Base-by-base conservation (phyloP, 2,888 invertebrate genomes). In the Steromphala cineraria region DNA sequence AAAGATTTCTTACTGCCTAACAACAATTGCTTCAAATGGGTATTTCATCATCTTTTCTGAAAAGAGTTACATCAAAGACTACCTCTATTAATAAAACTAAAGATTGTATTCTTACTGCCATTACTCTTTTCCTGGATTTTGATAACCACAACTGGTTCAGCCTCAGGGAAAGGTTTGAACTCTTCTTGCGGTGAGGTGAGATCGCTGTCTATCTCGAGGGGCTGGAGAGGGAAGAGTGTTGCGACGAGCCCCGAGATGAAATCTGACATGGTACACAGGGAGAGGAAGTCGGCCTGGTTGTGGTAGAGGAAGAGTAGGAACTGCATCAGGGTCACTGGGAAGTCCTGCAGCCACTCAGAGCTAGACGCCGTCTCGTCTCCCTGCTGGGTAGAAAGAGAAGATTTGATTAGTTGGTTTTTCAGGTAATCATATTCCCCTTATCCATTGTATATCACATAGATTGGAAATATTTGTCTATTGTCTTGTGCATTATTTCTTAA, bases 261-360 rank as follows among this genome's bases (percentile, higher is more conserved):
- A 92, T 99, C 98, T 0, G 96, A 96, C 0, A 96, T 96, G 96
- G 98, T 97, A 94, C 98, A 97, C 17, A 98, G 95, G 10, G 96
- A 96, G 94, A 97, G 96, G 92, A 99, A 98, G 93, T 99, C 98
- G 0, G 97, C 96, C 87, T 98, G 95, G 92, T 98, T 98, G 93
- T 98, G 98, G 94, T 99, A 99, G 19, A 99, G 94, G 91, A 98
- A 98, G 92, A 98, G 97, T 55, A 99, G 94, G 88, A 99, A 97
- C 95, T 97, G 95, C 80, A 95, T 92, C 83, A 95, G 86, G 2
- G 94, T 94, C 36, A 94, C 91, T 2, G 94, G 94, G 88, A 94
- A 94, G 78, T 94, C 94, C 53, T 88, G 86, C 88, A 89, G 91
- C n/a, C 81, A 80, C 8, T 86, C 86, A 31, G 55, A 52, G 55